Percentiles rank a stretch among this genome's conserved stretches.
phyloP scores from a whole-genome alignment of 2,797 vertebrate genomes.

The Melanitta fusca region DNA sequence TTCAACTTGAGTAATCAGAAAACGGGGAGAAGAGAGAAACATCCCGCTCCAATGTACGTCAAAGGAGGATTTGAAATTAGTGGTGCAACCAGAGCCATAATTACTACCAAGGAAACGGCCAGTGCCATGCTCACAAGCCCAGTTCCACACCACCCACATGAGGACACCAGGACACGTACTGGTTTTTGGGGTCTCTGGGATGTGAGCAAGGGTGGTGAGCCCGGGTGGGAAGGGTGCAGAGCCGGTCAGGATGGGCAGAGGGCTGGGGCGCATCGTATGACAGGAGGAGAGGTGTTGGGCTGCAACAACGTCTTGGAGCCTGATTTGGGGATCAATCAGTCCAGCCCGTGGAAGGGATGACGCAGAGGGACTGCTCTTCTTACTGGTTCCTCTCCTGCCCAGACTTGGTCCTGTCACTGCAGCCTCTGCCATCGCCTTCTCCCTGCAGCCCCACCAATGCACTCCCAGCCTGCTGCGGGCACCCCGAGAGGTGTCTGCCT shows the following conservation, averaged over 20 bases:
- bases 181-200: not conserved
- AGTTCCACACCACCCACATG: accelerated
- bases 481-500: not conserved
- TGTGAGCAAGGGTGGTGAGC: not conserved
- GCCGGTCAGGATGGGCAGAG: not conserved
- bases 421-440: not conserved
- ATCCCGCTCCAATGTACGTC: not conserved
- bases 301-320: not conserved
- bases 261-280: not conserved
- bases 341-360: not conserved
- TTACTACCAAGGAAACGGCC: not conserved
- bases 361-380: not conserved
- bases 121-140: not conserved
- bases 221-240: not conserved
- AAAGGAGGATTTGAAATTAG: not conserved
- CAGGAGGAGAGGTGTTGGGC: not conserved
- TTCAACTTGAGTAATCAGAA: not conserved
- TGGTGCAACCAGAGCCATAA: not conserved
- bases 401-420: not conserved
- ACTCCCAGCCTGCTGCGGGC: not conserved
- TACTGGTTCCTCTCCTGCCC: not conserved
- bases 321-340: not conserved
- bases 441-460: not conserved
- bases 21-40: not conserved
- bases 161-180: not conserved